Conservation (phyloP, 2,888 invertebrate genomes). For the Eumerus sabulonum region DNA sequence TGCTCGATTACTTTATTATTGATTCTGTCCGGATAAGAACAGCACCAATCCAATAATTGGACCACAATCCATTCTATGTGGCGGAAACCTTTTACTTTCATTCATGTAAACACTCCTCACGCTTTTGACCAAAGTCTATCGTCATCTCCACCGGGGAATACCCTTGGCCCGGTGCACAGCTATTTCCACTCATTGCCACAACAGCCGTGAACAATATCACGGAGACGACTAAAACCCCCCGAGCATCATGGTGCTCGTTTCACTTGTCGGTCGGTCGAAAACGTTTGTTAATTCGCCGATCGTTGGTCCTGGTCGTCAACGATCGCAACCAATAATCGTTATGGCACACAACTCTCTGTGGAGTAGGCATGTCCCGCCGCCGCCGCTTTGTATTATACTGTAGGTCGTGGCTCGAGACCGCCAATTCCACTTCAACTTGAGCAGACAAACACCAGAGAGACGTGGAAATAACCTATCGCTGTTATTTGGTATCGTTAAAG, state of each 20-base stretch:
- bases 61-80: constrained; percentile 12
- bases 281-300: constrained; percentile 67
- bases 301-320: constrained; percentile 51
- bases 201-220: constrained; percentile 21
- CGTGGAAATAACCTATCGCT: constrained; percentile 30
- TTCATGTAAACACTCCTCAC: constrained; percentile 18
- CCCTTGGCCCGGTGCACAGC: constrained; percentile 31
- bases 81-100: constrained; percentile 51
- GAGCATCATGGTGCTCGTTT: constrained; percentile 51
- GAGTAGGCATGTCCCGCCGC: not conserved
- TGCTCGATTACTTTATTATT: not conserved
- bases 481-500: constrained; percentile 44
- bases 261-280: constrained; percentile 62
- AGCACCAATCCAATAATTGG: constrained; percentile 46
- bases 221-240: constrained; percentile 34
- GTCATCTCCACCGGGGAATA: constrained; percentile 53
- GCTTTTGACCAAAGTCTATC: constrained; percentile 6
- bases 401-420: too few relatives aligned
- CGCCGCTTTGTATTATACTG: too few relatives aligned
- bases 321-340: constrained; percentile 60
- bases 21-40: constrained; percentile 6
- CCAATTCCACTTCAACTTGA: too few relatives aligned
- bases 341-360: constrained; percentile 41
- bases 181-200: constrained; percentile 54
- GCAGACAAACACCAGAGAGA: constrained; percentile 3